Conservation (phyloP, 2,888 invertebrate genomes). For the Meghimatium bilineatum region DNA sequence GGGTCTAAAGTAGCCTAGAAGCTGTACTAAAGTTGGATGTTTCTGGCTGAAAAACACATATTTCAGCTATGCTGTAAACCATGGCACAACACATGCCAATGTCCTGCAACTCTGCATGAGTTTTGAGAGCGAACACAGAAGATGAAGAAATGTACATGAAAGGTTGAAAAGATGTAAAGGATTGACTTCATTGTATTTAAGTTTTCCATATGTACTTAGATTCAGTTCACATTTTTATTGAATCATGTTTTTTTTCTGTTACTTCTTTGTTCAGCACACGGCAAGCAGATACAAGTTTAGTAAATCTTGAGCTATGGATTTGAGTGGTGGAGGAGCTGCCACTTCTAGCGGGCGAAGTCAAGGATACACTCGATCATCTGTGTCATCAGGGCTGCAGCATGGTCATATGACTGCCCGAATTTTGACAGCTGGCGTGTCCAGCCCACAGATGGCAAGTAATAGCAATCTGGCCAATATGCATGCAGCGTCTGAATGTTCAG, state of each 20-base stretch:
- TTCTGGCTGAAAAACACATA: too few relatives aligned
- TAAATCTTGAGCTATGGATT: slow-evolving; percentile 16
- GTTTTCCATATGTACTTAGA: not conserved
- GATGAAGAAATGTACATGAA: too few relatives aligned
- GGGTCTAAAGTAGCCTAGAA: too few relatives aligned
- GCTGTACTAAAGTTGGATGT: too few relatives aligned
- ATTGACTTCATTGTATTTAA: too few relatives aligned
- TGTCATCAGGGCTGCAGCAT: not conserved
- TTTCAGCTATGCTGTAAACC: too few relatives aligned
- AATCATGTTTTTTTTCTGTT: not conserved
- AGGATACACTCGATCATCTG: not conserved
- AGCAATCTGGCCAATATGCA: not conserved
- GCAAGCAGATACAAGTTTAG: not conserved
- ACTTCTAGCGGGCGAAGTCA: slow-evolving; percentile 3
- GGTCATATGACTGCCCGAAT: slow-evolving; percentile 1
- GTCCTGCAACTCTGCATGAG: too few relatives aligned
- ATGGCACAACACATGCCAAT: too few relatives aligned
- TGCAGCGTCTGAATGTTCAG: slow-evolving; percentile 16
- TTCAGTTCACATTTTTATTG: not conserved
- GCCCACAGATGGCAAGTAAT: not conserved
- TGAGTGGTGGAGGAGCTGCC: slow-evolving; percentile 11
- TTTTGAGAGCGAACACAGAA: too few relatives aligned
- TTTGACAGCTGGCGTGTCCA: not conserved
- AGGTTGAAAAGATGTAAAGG: too few relatives aligned
- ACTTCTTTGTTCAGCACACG: not conserved